Evolutionary conservation across 2,113 vertebrate species (phyloP).

Genomic region (Numenius arquata): DNA sequence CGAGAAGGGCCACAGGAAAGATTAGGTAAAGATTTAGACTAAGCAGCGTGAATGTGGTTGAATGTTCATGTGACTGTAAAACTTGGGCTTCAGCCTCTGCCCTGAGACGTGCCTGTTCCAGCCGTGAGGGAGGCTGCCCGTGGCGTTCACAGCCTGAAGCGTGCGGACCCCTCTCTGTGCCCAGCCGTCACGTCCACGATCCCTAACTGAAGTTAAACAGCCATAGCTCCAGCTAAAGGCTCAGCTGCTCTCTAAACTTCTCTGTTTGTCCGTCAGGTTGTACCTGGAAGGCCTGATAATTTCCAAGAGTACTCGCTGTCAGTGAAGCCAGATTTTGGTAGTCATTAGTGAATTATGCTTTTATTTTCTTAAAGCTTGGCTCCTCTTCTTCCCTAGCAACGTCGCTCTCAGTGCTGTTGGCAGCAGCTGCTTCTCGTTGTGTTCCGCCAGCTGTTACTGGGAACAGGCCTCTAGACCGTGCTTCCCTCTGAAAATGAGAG

Average conservation of each 20-base stretch:
- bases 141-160: not conserved
- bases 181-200: not conserved
- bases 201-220: not conserved
- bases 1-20: not conserved
- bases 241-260: not conserved
- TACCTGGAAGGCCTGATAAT: not conserved
- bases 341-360: not conserved
- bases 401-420: not conserved
- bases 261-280: not conserved
- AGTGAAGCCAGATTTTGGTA: not conserved
- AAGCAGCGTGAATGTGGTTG: not conserved
- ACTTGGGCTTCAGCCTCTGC: not conserved
- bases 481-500: not conserved
- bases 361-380: not conserved
- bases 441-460: not conserved
- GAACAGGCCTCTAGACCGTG: not conserved
- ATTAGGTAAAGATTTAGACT: not conserved
- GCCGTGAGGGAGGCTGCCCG: accelerated
- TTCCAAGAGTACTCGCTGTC: not conserved
- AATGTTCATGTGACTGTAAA: not conserved
- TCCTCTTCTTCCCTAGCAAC: not conserved
- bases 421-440: not conserved
- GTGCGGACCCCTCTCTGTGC: not conserved
- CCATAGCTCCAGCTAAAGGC: not conserved
- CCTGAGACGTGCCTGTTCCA: accelerated